Percentiles rank a stretch among this genome's conserved stretches.
These are phyloP conservation scores for Limnephilus rhombicus DNA, from an alignment of 2,888 invertebrate genomes.

Conservation along the genomic window DNA sequence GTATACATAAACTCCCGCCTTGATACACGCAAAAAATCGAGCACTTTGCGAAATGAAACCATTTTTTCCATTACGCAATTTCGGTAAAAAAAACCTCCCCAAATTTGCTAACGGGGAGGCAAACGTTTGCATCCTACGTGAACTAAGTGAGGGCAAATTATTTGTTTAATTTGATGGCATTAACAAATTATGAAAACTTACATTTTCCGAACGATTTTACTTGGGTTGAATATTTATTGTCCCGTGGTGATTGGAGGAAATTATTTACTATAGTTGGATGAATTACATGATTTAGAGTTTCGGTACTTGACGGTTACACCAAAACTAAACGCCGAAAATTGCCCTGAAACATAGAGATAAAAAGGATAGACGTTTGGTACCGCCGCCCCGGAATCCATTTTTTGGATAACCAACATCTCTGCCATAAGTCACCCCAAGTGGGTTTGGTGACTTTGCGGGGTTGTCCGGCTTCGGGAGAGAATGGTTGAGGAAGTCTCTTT, in stretches of 20 bases:
- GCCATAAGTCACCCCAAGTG: too few species aligned
- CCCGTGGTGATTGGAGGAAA: neutral
- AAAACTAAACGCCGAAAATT: too few species aligned
- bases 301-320: too few species aligned
- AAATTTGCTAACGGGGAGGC: neutral
- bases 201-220: too few species aligned
- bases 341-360: too few species aligned
- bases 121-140: neutral
- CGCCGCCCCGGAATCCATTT: too few species aligned
- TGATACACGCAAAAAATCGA: neutral
- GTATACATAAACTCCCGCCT: neutral
- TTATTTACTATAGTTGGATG: neutral
- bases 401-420: too few species aligned
- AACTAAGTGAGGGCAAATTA: neutral
- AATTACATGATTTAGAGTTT: neutral
- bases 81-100: neutral
- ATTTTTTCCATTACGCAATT: slow-evolving; percentile 1
- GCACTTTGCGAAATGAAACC: neutral
- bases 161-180: neutral
- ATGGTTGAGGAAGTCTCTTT: too few species aligned
- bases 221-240: neutral
- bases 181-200: too few species aligned
- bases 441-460: too few species aligned
- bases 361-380: too few species aligned
- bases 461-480: too few species aligned